phyloP scores from a whole-genome alignment of 1,140 invertebrate species.

The Aphidius ervi region DNA sequence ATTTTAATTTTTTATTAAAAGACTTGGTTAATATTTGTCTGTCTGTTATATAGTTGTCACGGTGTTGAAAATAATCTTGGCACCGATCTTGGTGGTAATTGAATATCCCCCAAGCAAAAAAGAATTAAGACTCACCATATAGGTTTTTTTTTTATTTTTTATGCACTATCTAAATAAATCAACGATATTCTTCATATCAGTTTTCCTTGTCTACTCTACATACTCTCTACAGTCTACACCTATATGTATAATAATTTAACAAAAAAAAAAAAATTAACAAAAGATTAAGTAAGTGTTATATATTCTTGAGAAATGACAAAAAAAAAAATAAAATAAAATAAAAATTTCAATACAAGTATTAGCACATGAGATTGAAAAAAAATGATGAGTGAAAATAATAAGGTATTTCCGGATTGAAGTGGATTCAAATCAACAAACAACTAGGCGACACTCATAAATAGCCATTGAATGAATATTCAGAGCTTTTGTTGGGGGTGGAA shows the following conservation, averaged over 20 bases:
- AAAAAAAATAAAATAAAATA: no score
- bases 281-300: no score
- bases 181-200: not conserved
- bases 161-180: constrained; percentile 4
- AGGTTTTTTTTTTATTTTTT: not conserved
- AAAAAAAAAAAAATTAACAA: no score
- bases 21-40: constrained; percentile 14
- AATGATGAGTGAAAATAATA: not conserved
- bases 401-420: constrained; percentile 3
- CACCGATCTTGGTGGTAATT: constrained; percentile 40
- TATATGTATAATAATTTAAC: no score
- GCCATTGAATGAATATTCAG: constrained; percentile 24
- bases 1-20: no score
- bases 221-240: no score
- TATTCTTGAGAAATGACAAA: no score
- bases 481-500: constrained; percentile 12
- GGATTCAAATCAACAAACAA: constrained; percentile 24
- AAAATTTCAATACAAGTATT: no score
- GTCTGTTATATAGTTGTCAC: constrained; percentile 43
- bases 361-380: no score
- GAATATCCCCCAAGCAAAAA: constrained; percentile 33
- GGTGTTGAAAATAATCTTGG: constrained; percentile 32
- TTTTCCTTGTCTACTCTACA: no score
- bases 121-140: constrained; percentile 1
- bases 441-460: constrained; percentile 30